Evolutionary conservation across 2,797 vertebrate species (phyloP).

Genomic region (Arctocebus calabarensis): DNA sequence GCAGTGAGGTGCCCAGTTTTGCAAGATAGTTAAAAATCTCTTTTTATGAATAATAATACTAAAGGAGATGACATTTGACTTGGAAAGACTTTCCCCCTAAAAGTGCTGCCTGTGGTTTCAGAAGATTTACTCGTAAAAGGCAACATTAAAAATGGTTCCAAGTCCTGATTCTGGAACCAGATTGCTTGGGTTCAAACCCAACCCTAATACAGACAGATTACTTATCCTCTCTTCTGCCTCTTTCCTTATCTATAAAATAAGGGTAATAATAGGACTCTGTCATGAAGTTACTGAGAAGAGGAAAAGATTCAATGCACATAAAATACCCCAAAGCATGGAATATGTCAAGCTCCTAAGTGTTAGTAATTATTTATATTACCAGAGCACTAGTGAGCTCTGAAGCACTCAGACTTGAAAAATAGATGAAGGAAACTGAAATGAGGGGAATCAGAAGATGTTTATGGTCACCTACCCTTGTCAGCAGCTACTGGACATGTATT

Average conservation of each 20-base stretch:
- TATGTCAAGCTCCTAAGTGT: background rate
- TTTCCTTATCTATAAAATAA: slow-evolving; percentile 5
- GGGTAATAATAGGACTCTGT: background rate
- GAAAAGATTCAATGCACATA: background rate
- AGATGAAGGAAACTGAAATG: slow-evolving; percentile 7
- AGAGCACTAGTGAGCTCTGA: background rate
- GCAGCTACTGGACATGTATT: background rate
- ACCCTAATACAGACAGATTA: background rate
- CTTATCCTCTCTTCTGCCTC: background rate
- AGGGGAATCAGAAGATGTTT: background rate
- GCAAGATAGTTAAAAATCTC: slow-evolving; percentile 12
- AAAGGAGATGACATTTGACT: background rate
- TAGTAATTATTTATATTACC: background rate
- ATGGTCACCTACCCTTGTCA: background rate
- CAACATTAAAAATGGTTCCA: background rate
- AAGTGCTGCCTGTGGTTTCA: slow-evolving; percentile 28
- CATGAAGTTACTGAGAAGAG: background rate
- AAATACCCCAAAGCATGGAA: background rate
- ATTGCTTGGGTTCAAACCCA: background rate
- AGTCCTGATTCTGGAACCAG: background rate
- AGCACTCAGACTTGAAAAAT: background rate
- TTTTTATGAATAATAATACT: background rate
- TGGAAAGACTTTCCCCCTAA: background rate
- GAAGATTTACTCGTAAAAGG: background rate
- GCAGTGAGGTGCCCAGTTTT: background rate